These are phyloP conservation scores for Drosophila chauvacae DNA, from an alignment of 1,140 invertebrate species.

Conservation along the genomic window DNA sequence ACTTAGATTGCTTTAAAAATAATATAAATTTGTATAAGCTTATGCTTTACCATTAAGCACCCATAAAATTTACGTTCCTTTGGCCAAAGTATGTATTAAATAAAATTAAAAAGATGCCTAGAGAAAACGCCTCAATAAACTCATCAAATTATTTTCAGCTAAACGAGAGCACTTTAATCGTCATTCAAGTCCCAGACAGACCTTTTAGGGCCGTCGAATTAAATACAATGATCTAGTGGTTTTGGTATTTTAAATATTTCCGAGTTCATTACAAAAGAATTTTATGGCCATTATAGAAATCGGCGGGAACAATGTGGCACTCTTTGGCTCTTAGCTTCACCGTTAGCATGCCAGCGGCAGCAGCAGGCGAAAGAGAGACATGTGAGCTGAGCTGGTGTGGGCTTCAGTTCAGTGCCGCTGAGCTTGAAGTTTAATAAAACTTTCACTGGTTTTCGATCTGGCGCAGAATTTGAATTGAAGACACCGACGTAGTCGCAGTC, in stretches of 20 bases:
- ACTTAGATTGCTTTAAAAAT: background rate
- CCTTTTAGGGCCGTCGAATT: conserved; percentile 22
- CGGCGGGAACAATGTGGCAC: conserved; percentile 46
- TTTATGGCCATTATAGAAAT: conserved; percentile 55
- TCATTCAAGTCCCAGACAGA: conserved; percentile 4
- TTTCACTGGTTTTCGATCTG: conserved; percentile 77
- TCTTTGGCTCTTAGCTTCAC: conserved; percentile 31
- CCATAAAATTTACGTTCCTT: background rate
- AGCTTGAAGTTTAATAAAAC: conserved; percentile 68
- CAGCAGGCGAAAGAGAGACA: conserved; percentile 4
- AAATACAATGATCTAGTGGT: conserved; percentile 38
- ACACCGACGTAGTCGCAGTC: conserved; percentile 24
- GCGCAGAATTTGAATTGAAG: conserved; percentile 59
- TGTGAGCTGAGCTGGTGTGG: conserved; percentile 25
- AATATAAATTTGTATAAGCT: background rate
- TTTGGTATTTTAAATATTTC: conserved; percentile 28
- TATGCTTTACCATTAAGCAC: too few species aligned
- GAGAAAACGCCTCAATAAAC: background rate
- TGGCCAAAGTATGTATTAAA: background rate
- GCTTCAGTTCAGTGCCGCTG: conserved; percentile 11
- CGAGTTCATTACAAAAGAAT: conserved; percentile 52
- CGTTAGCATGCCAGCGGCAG: conserved; percentile 43
- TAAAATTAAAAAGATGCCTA: background rate
- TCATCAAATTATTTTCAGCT: conserved; percentile 14
- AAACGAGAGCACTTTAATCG: background rate